These are phyloP conservation scores for Entomyzon cyanotis DNA, from an alignment of 2,113 vertebrate genomes.

Conservation along the genomic window DNA sequence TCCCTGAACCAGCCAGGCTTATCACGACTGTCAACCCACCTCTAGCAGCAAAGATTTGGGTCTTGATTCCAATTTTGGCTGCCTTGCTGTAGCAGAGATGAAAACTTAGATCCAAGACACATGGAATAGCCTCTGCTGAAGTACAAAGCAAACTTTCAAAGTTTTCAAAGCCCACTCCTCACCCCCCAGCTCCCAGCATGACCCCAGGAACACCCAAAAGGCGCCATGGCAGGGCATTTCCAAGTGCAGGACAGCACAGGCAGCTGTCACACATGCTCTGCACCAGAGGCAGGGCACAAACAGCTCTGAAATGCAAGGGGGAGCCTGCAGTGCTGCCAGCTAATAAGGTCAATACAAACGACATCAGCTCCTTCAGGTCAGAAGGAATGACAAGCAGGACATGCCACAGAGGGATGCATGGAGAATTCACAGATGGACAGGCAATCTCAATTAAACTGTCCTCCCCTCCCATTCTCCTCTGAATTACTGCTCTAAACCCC, in stretches of 20 bases:
- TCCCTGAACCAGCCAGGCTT: neutral
- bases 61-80: neutral
- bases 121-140: neutral
- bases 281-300: neutral
- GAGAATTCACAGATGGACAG: constrained; percentile 53
- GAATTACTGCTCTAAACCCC: constrained; percentile 49
- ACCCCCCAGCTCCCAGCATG: neutral
- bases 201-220: neutral
- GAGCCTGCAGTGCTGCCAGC: neutral
- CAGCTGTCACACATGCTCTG: neutral
- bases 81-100: neutral
- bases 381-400: constrained; percentile 14
- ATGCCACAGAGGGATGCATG: neutral
- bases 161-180: neutral
- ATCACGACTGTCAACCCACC: neutral
- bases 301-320: neutral
- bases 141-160: neutral
- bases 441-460: constrained; percentile 54
- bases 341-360: constrained; percentile 32
- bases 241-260: neutral
- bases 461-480: constrained; percentile 36
- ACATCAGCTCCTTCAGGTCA: constrained; percentile 31
- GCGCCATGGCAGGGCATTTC: neutral
- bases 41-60: neutral
- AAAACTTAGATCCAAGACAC: neutral